A percentile compares a stretch with the other conserved stretches of the same genome.
Evolutionary conservation across 2,113 vertebrate genomes (phyloP).

Genomic region (Cryptomyrus ogoouensis): DNA sequence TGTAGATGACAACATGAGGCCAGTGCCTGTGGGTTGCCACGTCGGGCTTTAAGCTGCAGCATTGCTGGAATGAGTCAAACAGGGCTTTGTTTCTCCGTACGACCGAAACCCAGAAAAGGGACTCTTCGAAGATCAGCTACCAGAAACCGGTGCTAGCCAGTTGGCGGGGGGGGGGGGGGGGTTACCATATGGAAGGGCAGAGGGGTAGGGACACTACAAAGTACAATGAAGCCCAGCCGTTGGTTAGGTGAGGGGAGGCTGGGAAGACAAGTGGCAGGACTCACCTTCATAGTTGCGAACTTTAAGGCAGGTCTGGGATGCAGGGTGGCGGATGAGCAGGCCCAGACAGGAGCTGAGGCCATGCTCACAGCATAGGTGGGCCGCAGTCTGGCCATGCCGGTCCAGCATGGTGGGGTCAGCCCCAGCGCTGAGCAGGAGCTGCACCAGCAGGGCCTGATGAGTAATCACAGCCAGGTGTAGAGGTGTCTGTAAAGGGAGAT

Average conservation of each 20-base stretch:
- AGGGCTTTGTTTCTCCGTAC: not conserved
- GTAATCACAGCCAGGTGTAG: conserved; percentile 83
- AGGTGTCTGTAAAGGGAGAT: conserved; percentile 62
- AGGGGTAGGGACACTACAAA: not conserved
- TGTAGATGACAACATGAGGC: not conserved
- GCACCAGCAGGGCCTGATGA: conserved; percentile 61
- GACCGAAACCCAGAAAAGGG: not conserved
- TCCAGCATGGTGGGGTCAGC: conserved; percentile 71
- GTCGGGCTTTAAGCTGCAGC: not conserved
- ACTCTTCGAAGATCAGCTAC: not conserved
- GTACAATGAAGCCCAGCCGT: not conserved
- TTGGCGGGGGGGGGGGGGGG: not conserved
- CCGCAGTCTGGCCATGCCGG: conserved; percentile 72
- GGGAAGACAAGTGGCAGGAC: not conserved
- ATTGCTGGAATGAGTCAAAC: not conserved
- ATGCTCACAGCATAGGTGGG: conserved; percentile 79
- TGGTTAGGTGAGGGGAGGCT: not conserved
- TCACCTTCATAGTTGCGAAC: conserved; percentile 76
- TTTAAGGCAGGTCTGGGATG: conserved; percentile 53
- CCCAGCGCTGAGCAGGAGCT: conserved; percentile 56
- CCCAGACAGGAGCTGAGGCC: conserved; percentile 58
- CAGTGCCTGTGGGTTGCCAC: not conserved
- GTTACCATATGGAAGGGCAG: not conserved
- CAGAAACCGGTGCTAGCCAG: not conserved
- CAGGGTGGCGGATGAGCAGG: conserved; percentile 51